Evolutionary conservation across 2,113 vertebrate species (phyloP), one percentile per base, ranked within the genome.

Genomic region (Hippopotamus amphibius): DNA sequence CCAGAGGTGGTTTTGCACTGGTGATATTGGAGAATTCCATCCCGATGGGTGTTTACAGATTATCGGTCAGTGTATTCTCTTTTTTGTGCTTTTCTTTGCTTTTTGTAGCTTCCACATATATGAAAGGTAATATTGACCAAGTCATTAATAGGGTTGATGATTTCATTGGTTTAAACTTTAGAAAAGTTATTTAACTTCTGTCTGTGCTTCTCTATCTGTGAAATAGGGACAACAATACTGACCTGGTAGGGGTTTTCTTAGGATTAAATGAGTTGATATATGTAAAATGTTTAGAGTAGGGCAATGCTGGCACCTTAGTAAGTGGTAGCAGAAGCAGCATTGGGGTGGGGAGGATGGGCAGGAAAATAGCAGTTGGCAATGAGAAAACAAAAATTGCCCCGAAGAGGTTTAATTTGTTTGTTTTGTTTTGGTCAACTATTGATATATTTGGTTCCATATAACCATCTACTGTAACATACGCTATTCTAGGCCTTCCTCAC

Each of bases 1-100:
- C 5, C 99, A 99, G 98, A 98, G 99, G 37, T 99, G 99, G 99
- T 99, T 99, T 98, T 99, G 99, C 90, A 99, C 99, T 7, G 99
- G 99, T 43, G 99, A 99, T 80, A 99, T 99, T 21, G 99, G 99
- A 55, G 99, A 99, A 97, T 98, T 99, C 90, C 99, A 99, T 97
- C 98, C 99, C 0, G 99, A 99, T 83, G 99, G 99, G 24, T 99
- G 99, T 97, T 98, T 99, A 43, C 99, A 99, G 97, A 99, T 99
- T 96, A 99, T 99, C 80, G 99, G 99, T 99, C 95, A 96, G 99
- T 98, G 11, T 79, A 55, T 97, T 96, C 55, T 48, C 0, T 37
- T 97, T 96, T 96, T 71, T 74, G 3, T 90, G 46, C 21, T 61
- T 96, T 96, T 68, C 53, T 93, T 80, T 71, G 53, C 15, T 76